Base-by-base conservation (phyloP, 30 jellyfish, hydroid and myxozoan species). In the Rhopilema esculentum region DNA sequence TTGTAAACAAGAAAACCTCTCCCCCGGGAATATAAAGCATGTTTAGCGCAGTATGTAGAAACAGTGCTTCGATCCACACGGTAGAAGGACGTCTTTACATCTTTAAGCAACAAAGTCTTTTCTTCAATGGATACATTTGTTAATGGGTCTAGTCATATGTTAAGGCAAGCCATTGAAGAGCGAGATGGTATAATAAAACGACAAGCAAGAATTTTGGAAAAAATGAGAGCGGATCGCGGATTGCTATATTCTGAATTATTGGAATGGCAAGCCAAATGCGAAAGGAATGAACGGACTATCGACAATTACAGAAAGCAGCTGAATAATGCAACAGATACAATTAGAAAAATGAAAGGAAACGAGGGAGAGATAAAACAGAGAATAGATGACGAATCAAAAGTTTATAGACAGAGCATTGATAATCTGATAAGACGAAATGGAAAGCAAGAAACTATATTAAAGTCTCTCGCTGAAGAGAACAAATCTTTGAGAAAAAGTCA, bases 231-330 rank as follows among this genome's bases (percentile, higher is more conserved):
- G 48, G 90, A 80, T 48, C 90, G 90, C 52, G 73, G 31, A 20
- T 17, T 80, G 62, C 70, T 80, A 12, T 63, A 66, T n/a, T 22
- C 30, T 66, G 90, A 80, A 53, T 48, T 80, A 33, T 51, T 80
- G 66, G 82, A 80, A 32, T 32, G 73, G 90, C 27, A 80, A 80
- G 75, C 19, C 27, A 80, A 66, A 24, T 80, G 25, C 71, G 82
- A 67, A 32, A 70, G 28, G 25, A 65, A 16, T 8, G 22, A 1
- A 20, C 18, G 16, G 12, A 80, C 28, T 18, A 21, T 67, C 48
- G 68, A 50, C 32, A 67, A 30, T 15, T 65, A 68, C 25, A 29
- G 65, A 32, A 2, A 19, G 68, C 31, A 80, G 49, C 70, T 80
- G 49, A 25, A 65, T 16, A 48, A 12, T n/a, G 64, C 62, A 25